Conservation (phyloP, 2,888 invertebrate species). For the Scaeva pyrastri region DNA sequence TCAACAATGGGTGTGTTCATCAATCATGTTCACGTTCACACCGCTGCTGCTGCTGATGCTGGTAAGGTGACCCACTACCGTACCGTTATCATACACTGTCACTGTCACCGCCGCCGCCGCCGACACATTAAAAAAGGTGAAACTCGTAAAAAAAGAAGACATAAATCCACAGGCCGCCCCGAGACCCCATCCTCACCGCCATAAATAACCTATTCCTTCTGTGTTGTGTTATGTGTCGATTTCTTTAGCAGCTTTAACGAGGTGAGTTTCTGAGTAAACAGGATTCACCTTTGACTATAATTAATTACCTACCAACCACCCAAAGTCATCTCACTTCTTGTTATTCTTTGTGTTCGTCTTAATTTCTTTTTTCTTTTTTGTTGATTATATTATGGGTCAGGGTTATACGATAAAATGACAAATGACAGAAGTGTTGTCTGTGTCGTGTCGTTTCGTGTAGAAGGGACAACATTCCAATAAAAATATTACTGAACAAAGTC, state of each 20-base stretch:
- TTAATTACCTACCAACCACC: constrained; percentile 58
- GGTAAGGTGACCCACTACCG: constrained; percentile 53
- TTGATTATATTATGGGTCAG: constrained; percentile 41
- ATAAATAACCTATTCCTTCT: constrained; percentile 60
- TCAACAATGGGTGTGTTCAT: constrained; percentile 69
- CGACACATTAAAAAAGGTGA: constrained; percentile 38
- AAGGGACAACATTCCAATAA: constrained; percentile 22
- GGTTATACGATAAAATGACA: constrained; percentile 42
- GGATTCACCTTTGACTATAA: constrained; percentile 49
- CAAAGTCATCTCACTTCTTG: constrained; percentile 4
- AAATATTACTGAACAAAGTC: constrained; percentile 36
- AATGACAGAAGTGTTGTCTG: constrained; percentile 23
- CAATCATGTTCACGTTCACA: constrained; percentile 52
- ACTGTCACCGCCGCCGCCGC: too few relatives aligned
- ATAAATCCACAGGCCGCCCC: background rate
- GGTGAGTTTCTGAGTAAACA: constrained; percentile 65
- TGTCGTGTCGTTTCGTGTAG: background rate
- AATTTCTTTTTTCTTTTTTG: background rate
- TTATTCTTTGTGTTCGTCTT: background rate
- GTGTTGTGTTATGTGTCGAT: constrained; percentile 42
- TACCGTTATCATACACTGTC: constrained; percentile 20
- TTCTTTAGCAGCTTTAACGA: constrained; percentile 50
- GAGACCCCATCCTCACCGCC: background rate
- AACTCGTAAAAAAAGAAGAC: constrained; percentile 31
- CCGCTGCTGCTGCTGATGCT: too few relatives aligned